phyloP scores from a whole-genome alignment of 1,140 invertebrate genomes.

The Cydia fagiglandana region DNA sequence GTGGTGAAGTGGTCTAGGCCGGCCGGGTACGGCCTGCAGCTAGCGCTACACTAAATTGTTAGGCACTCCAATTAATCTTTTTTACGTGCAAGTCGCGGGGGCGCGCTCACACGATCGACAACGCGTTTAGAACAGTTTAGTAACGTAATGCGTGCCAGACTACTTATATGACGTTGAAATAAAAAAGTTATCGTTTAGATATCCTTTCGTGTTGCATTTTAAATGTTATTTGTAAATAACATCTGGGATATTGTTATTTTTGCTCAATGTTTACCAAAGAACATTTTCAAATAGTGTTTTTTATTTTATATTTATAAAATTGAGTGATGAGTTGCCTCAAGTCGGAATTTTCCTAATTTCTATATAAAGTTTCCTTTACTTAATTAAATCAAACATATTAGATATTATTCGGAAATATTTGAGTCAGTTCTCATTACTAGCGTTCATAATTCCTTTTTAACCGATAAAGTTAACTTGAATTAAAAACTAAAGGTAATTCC shows the following conservation, averaged over 20 bases:
- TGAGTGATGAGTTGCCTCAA: too few species aligned
- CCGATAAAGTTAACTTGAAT: background rate
- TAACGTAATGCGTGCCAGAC: background rate
- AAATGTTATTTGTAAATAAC: background rate
- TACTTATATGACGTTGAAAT: background rate
- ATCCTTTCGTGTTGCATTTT: background rate
- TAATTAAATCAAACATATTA: background rate
- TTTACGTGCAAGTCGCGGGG: conserved; percentile 70
- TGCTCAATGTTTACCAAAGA: background rate
- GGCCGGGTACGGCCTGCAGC: conserved; percentile 44
- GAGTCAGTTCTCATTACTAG: background rate
- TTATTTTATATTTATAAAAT: too few species aligned
- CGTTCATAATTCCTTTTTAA: background rate
- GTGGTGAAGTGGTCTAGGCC: conserved; percentile 76
- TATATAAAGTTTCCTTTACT: too few species aligned
- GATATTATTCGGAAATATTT: background rate
- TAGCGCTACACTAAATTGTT: conserved; percentile 57
- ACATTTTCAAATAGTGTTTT: too few species aligned
- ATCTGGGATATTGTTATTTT: background rate
- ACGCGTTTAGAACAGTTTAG: conserved; percentile 4
- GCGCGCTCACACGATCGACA: conserved; percentile 22
- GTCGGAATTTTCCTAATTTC: too few species aligned
- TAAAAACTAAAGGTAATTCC: background rate
- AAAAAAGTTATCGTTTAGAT: background rate
- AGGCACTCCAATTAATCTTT: conserved; percentile 79